Conservation (phyloP, 2,113 vertebrate genomes). For the Anthoscopus minutus region DNA sequence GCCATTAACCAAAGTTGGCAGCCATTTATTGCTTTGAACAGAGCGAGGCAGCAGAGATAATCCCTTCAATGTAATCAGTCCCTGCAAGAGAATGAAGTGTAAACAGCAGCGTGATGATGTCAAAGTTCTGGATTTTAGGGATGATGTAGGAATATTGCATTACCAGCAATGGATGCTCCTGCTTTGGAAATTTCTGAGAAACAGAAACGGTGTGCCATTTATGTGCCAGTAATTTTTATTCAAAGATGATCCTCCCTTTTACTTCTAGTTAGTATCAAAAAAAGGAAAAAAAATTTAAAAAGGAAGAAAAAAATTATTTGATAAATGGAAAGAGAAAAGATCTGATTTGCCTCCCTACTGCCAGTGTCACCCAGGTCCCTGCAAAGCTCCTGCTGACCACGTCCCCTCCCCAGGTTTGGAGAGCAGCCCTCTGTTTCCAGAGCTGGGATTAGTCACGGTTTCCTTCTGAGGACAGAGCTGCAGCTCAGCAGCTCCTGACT, state of each 20-base stretch:
- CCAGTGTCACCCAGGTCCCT: neutral
- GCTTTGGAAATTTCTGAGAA: neutral
- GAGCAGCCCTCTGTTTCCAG: neutral
- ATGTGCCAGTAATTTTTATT: neutral
- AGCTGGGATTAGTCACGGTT: fast-evolving
- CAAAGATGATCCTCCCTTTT: neutral
- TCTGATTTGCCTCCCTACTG: neutral
- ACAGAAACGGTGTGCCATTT: neutral
- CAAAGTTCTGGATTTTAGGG: neutral
- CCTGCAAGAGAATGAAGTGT: neutral
- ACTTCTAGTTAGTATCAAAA: neutral
- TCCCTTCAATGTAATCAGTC: neutral
- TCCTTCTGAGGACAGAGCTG: neutral
- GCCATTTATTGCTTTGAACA: slow-evolving; percentile 38
- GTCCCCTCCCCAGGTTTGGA: neutral
- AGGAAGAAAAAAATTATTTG: neutral
- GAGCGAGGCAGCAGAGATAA: slow-evolving; percentile 27
- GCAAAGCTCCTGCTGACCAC: neutral
- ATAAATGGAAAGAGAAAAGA: neutral
- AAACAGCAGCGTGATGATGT: neutral
- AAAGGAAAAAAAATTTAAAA: neutral
- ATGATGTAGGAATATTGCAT: neutral
- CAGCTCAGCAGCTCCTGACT: too few relatives aligned
- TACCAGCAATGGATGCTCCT: neutral
- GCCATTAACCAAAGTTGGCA: slow-evolving; percentile 54